Percentiles rank a stretch among this genome's conserved stretches.
phyloP scores from a whole-genome alignment of 2,888 invertebrate species.

The Stomorhina lunata region DNA sequence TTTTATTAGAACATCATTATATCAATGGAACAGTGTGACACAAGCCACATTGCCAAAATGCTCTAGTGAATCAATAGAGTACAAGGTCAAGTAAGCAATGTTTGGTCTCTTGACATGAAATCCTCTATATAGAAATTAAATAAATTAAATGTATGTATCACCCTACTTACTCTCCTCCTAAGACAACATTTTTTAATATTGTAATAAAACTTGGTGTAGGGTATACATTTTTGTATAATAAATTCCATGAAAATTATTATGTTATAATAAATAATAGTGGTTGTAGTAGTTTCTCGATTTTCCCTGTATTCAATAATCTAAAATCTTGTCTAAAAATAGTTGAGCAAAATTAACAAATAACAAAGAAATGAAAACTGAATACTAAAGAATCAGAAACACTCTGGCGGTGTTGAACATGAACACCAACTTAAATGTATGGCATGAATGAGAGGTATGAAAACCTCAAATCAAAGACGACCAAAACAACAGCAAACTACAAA shows the following conservation, averaged over 20 bases:
- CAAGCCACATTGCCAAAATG: no score
- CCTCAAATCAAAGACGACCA: conserved; percentile 59
- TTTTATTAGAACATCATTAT: no score
- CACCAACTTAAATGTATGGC: conserved; percentile 24
- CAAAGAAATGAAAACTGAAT: conserved; percentile 1
- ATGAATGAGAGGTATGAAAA: conserved; percentile 42
- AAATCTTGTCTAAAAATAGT: conserved; percentile 65
- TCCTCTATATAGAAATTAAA: no score
- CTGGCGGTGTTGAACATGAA: conserved; percentile 61
- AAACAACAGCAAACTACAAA: conserved; percentile 8
- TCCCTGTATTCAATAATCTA: conserved; percentile 51
- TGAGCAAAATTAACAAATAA: conserved; percentile 40
- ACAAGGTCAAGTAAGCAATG: no score
- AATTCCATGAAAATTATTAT: conserved; percentile 56
- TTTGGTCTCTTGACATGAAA: no score
- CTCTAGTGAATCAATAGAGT: no score
- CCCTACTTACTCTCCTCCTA: no score
- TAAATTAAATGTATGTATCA: no score
- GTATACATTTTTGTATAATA: conserved; percentile 35
- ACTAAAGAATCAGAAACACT: conserved; percentile 46
- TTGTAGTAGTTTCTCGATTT: neutral
- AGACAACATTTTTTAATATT: neutral
- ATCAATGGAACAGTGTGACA: no score
- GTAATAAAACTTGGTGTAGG: neutral
- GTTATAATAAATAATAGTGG: conserved; percentile 45